phyloP scores from a whole-genome alignment of 2,113 vertebrate genomes.

The Megalops atlanticus region DNA sequence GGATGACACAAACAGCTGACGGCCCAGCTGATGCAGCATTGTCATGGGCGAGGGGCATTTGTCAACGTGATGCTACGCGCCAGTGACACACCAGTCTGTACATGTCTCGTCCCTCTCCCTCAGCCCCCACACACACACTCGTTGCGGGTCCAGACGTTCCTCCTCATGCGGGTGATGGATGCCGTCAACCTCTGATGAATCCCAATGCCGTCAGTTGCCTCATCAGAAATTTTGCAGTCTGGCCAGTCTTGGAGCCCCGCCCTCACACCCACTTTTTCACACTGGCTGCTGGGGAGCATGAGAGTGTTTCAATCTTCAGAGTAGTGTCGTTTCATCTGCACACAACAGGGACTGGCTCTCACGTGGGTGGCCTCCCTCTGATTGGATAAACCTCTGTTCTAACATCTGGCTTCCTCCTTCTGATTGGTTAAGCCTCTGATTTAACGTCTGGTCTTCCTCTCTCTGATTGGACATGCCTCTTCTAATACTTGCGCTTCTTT shows the following conservation, averaged over 20 bases:
- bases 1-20: conserved; percentile 16
- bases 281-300: background rate
- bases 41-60: background rate
- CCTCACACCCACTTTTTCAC: too few relatives aligned
- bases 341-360: background rate
- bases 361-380: background rate
- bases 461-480: too few relatives aligned
- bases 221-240: too few relatives aligned
- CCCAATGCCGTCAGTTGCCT: too few relatives aligned
- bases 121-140: background rate
- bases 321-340: background rate
- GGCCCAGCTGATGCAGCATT: background rate
- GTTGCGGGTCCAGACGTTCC: background rate
- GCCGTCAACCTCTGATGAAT: too few relatives aligned
- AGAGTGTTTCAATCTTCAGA: background rate
- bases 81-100: background rate
- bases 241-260: too few relatives aligned
- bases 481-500: too few relatives aligned
- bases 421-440: too few relatives aligned
- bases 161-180: background rate
- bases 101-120: background rate
- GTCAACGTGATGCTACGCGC: background rate
- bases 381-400: background rate
- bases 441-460: too few relatives aligned
- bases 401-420: background rate